Base-by-base conservation (phyloP, 92 coral and sea anemone species). In the Heliopora coerulea region DNA sequence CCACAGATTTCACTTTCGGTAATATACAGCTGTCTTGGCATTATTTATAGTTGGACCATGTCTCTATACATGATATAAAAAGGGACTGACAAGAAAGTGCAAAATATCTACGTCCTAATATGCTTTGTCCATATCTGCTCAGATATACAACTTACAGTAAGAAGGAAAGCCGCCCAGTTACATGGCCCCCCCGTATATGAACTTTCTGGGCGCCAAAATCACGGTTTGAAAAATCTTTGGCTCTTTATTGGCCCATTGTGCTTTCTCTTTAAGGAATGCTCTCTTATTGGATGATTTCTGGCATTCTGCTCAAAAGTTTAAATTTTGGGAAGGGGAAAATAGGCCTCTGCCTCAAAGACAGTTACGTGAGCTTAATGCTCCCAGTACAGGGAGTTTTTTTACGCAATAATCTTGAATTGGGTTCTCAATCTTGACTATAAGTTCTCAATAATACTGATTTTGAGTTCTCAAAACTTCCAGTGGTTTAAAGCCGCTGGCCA, bases 161-260 rank as follows among this genome's bases (percentile, higher is more conserved):
- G 29, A n/a, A 27, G 19, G 24, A 1, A 48, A 32, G 17, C 48
- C 63, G 63, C 77, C 29, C 77, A 54, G 62, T 54, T n/a, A n/a
- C n/a, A 42, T 49, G 49, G 46, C 24, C 63, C 33, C 77, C 63
- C 19, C 32, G n/a, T 17, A 52, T 40, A 33, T 31, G 62, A 32
- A 76, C 79, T 73, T 25, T 88, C 83, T 88, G 85, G 73, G 96
- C 90, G 90, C 88, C 96, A 85, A 89, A 89, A 72, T 41, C 54
- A 5, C 32, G 21, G 25, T 70, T 70, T 25, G 11, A 70, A 70
- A 23, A 52, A 48, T 49, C 41, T 8, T 23, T 6, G 77, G 37
- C 12, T 21, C 25, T n/a, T 41, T 30, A 70, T 70, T 50, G 77
- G 77, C 18, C 35, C 75, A 70, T 31, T 52, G 5, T 3, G 20